Conservation (phyloP, 2,113 vertebrate genomes). For the Athene noctua region DNA sequence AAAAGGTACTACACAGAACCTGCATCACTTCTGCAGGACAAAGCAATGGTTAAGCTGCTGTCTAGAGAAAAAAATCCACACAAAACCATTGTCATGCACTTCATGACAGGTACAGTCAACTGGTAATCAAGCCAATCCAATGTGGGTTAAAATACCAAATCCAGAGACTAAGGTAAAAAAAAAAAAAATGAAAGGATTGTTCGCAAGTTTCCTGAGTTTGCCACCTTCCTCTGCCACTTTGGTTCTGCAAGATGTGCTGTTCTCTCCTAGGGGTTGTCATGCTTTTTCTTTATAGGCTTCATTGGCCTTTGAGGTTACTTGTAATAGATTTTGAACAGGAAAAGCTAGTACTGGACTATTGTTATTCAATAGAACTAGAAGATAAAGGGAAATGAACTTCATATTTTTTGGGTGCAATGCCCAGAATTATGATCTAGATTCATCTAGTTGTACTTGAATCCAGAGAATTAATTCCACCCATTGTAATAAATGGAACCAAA, state of each 20-base stretch:
- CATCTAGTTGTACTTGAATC: conserved; percentile 9
- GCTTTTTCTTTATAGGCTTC: not conserved
- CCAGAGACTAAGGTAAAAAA: not conserved
- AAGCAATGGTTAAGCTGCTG: not conserved
- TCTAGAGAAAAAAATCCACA: not conserved
- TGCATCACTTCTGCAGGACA: not conserved
- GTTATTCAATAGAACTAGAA: not conserved
- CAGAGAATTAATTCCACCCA: conserved; percentile 20
- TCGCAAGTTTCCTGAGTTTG: not conserved
- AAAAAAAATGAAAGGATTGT: not conserved
- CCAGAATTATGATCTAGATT: conserved; percentile 18
- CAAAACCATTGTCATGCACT: not conserved
- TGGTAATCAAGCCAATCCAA: not conserved
- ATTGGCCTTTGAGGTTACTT: not conserved
- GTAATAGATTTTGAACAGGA: not conserved
- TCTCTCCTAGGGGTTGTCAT: not conserved
- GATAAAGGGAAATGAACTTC: not conserved
- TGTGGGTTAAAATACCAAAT: not conserved
- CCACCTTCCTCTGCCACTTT: not conserved
- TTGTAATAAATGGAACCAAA: conserved; percentile 29
- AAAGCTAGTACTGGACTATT: not conserved
- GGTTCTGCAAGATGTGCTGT: not conserved
- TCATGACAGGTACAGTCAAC: not conserved
- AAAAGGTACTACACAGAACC: not conserved
- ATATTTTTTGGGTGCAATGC: not conserved